Evolutionary conservation across 2,113 vertebrate species (phyloP).

Genomic region (Felis catus): DNA sequence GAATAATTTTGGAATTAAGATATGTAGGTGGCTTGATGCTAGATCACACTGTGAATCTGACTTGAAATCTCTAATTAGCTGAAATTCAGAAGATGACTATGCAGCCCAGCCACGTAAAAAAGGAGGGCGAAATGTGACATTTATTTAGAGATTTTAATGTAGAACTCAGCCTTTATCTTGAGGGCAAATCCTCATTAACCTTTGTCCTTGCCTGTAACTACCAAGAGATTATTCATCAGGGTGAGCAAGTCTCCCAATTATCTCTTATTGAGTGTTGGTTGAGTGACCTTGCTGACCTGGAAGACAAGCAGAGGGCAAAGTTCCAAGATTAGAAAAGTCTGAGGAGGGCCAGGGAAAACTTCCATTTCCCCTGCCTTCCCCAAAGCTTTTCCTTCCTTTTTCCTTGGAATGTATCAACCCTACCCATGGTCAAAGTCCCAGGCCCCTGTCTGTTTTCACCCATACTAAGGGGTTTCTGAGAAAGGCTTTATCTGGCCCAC

Average conservation of each 20-base stretch:
- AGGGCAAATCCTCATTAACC: constrained; percentile 37
- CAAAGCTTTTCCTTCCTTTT: background rate
- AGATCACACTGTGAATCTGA: constrained; percentile 17
- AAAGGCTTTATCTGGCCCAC: background rate
- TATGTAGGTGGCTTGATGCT: background rate
- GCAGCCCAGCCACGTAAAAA: background rate
- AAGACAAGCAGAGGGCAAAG: background rate
- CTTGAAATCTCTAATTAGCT: constrained; percentile 34
- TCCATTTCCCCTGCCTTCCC: background rate
- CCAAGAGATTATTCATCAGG: constrained; percentile 14
- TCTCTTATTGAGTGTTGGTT: background rate
- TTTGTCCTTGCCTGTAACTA: constrained; percentile 37
- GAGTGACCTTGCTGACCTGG: background rate
- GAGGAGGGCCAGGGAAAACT: background rate
- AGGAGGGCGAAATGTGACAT: background rate
- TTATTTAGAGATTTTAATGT: constrained; percentile 48
- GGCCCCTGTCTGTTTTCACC: background rate
- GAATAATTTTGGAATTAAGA: constrained; percentile 56
- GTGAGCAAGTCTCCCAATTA: background rate
- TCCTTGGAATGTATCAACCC: background rate
- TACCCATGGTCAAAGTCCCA: background rate
- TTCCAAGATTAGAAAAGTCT: background rate
- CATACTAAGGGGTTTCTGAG: background rate
- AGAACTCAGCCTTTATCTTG: constrained; percentile 34
- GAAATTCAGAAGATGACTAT: background rate